Percentiles rank a stretch among this genome's conserved stretches.
Evolutionary conservation across 2,797 vertebrate genomes (phyloP).

Genomic region (Poecile montanus): DNA sequence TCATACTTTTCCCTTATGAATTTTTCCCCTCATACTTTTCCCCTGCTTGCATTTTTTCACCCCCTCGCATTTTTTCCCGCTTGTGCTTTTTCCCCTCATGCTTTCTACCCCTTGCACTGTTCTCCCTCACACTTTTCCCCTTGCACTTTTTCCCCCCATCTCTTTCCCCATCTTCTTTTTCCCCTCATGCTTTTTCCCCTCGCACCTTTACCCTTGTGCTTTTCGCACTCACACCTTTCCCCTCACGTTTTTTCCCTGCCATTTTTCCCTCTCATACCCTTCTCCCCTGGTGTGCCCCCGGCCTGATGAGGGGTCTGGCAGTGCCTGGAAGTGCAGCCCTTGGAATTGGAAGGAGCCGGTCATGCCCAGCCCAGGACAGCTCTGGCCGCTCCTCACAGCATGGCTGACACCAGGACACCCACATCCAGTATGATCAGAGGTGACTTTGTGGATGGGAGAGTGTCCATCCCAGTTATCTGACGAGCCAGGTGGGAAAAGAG

Average conservation of each 20-base stretch:
- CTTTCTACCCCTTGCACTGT: too few relatives aligned
- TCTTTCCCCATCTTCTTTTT: background rate
- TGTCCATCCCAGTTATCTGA: background rate
- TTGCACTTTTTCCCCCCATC: too few relatives aligned
- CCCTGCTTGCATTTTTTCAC: background rate
- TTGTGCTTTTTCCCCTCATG: background rate
- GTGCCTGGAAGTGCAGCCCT: fast-evolving
- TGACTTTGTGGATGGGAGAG: background rate
- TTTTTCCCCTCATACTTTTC: background rate
- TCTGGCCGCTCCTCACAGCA: fast-evolving
- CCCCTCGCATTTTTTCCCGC: fast-evolving
- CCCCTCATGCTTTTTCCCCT: background rate
- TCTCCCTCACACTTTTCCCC: background rate
- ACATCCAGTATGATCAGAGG: fast-evolving
- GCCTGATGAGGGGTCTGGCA: background rate
- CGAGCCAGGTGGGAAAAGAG: fast-evolving
- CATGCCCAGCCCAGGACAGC: fast-evolving
- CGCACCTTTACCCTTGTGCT: fast-evolving
- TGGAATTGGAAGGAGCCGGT: fast-evolving
- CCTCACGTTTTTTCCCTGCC: fast-evolving
- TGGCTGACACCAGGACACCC: background rate
- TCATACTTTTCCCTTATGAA: fast-evolving
- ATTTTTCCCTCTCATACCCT: fast-evolving
- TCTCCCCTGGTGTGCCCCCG: background rate
- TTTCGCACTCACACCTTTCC: background rate